Evolutionary conservation across 2,888 invertebrate species (phyloP).

Genomic region (Tetragonula carbonaria): DNA sequence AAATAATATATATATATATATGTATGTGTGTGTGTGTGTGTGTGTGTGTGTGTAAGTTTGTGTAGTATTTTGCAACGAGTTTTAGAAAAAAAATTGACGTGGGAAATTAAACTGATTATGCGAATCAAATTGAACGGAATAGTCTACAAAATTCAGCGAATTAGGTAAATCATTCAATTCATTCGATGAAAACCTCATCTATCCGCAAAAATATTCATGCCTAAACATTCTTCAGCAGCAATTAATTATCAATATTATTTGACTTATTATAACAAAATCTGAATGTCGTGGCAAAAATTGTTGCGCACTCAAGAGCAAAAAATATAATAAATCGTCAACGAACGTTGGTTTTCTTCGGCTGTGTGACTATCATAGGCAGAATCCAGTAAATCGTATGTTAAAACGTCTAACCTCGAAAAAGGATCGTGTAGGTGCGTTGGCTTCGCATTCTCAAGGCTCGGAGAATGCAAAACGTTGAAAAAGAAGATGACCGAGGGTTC

Average conservation of each 20-base stretch:
- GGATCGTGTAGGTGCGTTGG: constrained; percentile 73
- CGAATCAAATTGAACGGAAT: no score
- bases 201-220: neutral
- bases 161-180: neutral
- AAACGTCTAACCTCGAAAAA: constrained; percentile 54
- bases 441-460: constrained; percentile 77
- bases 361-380: no score
- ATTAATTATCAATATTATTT: neutral
- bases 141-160: no score
- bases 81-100: no score
- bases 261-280: rapidly evolving
- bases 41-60: no score
- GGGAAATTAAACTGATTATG: no score
- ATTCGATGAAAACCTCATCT: neutral
- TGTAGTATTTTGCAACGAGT: no score
- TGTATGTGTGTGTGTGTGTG: no score
- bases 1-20: no score
- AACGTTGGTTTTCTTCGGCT: no score
- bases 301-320: neutral
- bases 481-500: constrained; percentile 77
- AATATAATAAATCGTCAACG: no score
- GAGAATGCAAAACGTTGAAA: constrained; percentile 81
- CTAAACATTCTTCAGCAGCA: neutral
- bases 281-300: neutral
- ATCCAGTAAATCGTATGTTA: constrained; percentile 18